These are phyloP conservation scores for Falco novaeseelandiae DNA, from an alignment of 2,797 vertebrate genomes.

Conservation along the genomic window DNA sequence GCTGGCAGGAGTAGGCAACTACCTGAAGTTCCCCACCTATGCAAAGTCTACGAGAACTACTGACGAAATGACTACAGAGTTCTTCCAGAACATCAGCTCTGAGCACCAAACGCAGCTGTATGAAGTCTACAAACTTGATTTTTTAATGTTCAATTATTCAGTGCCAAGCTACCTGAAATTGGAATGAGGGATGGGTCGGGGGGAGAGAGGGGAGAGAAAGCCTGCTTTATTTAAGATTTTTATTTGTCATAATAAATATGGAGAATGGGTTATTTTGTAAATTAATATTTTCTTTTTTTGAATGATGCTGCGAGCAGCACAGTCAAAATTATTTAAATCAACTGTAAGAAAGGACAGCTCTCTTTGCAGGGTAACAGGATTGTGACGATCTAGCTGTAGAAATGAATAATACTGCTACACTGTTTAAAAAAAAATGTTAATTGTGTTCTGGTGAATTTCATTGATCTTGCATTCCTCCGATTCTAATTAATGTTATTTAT, in stretches of 20 bases:
- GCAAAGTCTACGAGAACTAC: constrained; percentile 98
- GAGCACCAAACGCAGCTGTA: constrained; percentile 91
- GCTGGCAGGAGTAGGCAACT: constrained; percentile 85
- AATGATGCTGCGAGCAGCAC: constrained; percentile 96
- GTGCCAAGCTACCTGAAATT: constrained; percentile 92
- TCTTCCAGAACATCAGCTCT: constrained; percentile 96
- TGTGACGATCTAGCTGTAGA: constrained; percentile 71
- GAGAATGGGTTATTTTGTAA: constrained; percentile 86
- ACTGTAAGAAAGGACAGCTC: constrained; percentile 78
- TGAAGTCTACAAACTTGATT: constrained; percentile 97
- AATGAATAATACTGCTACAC: constrained; percentile 67
- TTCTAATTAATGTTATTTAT: constrained; percentile 84
- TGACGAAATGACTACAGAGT: constrained; percentile 95
- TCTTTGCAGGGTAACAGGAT: constrained; percentile 74
- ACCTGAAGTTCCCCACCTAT: constrained; percentile 92
- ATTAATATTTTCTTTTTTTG: constrained; percentile 83
- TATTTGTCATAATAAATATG: constrained; percentile 83
- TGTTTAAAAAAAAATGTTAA: constrained; percentile 63
- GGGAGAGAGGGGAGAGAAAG: constrained; percentile 62
- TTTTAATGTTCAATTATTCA: constrained; percentile 99
- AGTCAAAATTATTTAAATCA: constrained; percentile 89
- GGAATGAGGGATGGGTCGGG: constrained; percentile 79
- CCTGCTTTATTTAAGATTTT: constrained; percentile 83
- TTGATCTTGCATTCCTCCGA: constrained; percentile 72
- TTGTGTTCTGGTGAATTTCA: constrained; percentile 75